A percentile compares a stretch with the other conserved stretches of the same genome.
These are phyloP conservation scores for Cyaniris semiargus DNA, from an alignment of 2,888 invertebrate species.

Conservation along the genomic window DNA sequence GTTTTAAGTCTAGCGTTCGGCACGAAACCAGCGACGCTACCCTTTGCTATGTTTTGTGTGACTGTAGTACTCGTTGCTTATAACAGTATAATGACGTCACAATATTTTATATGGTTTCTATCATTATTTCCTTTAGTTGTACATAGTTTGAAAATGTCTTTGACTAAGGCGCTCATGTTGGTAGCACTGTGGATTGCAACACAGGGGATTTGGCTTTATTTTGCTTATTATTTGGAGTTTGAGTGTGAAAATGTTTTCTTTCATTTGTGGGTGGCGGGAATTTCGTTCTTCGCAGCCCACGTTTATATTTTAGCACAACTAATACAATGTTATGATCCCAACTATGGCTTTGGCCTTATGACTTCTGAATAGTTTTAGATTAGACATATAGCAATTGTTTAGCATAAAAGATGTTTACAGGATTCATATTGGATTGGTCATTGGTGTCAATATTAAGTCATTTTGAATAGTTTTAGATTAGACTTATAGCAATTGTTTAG, in stretches of 20 bases:
- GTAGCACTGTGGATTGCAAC: constrained; percentile 83
- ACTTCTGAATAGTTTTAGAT: constrained; percentile 25
- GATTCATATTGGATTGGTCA: too few relatives aligned
- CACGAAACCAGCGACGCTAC: constrained; percentile 83
- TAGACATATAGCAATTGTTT: not conserved
- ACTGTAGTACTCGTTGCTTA: constrained; percentile 94
- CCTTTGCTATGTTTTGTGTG: constrained; percentile 91
- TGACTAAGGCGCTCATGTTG: constrained; percentile 72
- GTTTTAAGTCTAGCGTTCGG: constrained; percentile 85
- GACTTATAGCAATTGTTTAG: too few relatives aligned
- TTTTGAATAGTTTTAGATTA: too few relatives aligned
- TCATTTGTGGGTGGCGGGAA: constrained; percentile 90
- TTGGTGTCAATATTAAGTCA: not conserved
- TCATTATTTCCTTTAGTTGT: constrained; percentile 91
- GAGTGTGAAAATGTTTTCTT: constrained; percentile 89
- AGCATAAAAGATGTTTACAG: too few relatives aligned
- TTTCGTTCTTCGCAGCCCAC: constrained; percentile 92
- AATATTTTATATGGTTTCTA: constrained; percentile 98
- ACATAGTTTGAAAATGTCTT: constrained; percentile 83
- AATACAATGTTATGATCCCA: constrained; percentile 67
- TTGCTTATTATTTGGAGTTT: constrained; percentile 96
- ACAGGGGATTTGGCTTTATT: constrained; percentile 93
- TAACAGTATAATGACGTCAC: constrained; percentile 98
- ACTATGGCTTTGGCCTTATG: constrained; percentile 57
- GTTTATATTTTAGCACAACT: constrained; percentile 83